These are phyloP conservation scores for Cenopis cana DNA, from an alignment of 2,888 invertebrate species.

Conservation along the genomic window DNA sequence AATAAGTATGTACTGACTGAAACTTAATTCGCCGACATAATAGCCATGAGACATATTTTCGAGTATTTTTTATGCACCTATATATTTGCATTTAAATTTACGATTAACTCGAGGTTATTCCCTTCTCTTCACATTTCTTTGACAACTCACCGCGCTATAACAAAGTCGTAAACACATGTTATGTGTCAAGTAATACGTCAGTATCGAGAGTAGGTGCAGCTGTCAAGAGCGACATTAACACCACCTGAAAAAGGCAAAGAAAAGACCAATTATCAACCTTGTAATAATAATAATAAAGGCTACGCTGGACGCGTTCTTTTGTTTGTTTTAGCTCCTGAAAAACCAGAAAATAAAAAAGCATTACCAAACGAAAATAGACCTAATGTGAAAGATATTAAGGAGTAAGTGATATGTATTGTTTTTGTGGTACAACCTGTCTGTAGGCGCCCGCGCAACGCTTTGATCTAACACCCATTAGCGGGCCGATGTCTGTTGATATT, in stretches of 20 bases:
- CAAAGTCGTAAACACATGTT: slow-evolving; percentile 28
- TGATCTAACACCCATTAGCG: slow-evolving; percentile 42
- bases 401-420: background rate
- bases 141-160: slow-evolving; percentile 17
- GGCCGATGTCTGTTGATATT: slow-evolving; percentile 40
- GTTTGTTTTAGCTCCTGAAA: slow-evolving; percentile 24
- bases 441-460: slow-evolving; percentile 33
- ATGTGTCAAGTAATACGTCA: slow-evolving; percentile 33
- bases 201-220: slow-evolving; percentile 23
- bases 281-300: background rate
- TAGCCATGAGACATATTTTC: too few relatives aligned
- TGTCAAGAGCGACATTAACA: slow-evolving; percentile 20
- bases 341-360: background rate
- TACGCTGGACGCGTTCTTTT: background rate
- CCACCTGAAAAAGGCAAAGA: background rate
- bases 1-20: too few relatives aligned
- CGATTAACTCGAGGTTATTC: background rate
- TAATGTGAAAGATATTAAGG: background rate
- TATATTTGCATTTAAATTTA: background rate
- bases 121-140: background rate
- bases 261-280: background rate
- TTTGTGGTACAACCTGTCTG: slow-evolving; percentile 17
- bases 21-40: too few relatives aligned
- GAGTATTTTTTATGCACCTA: too few relatives aligned
- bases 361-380: background rate